Conservation (phyloP, 2,888 invertebrate species). For the Siphlonurus alternatus region DNA sequence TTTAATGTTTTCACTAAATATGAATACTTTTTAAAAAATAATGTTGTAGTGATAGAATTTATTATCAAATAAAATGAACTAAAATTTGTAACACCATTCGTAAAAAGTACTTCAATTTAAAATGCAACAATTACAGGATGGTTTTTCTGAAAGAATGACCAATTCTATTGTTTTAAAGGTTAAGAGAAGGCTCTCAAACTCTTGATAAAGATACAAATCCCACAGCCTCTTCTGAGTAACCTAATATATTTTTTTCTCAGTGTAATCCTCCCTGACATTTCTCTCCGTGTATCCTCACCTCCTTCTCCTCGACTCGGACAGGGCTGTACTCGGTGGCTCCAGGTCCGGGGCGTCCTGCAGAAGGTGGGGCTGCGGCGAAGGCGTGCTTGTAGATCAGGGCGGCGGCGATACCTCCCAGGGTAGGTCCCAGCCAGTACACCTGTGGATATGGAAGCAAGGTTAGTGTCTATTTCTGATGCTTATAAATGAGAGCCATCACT, state of each 20-base stretch:
- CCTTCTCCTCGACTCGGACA: constrained; percentile 28
- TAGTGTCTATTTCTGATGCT: not conserved
- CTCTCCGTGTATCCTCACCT: constrained; percentile 19
- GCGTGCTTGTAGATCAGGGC: constrained; percentile 53
- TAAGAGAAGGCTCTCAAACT: no score
- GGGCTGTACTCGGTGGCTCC: constrained; percentile 23
- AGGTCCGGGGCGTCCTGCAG: constrained; percentile 20
- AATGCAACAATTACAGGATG: not conserved
- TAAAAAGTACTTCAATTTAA: no score
- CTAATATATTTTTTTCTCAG: no score
- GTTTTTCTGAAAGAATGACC: not conserved
- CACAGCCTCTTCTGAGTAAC: no score
- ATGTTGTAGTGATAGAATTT: no score
- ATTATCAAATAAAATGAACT: no score
- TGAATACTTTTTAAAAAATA: no score
- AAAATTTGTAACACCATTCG: no score
- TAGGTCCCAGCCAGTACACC: constrained; percentile 83
- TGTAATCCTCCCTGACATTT: no score
- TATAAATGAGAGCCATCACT: no score
- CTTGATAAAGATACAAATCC: no score
- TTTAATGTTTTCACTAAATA: no score
- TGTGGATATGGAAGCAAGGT: constrained; percentile 21
- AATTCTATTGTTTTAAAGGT: not conserved
- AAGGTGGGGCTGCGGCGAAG: constrained; percentile 21
- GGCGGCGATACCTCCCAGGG: constrained; percentile 61